Conservation (phyloP, 2,888 invertebrate genomes). For the Eupithecia insigniata region DNA sequence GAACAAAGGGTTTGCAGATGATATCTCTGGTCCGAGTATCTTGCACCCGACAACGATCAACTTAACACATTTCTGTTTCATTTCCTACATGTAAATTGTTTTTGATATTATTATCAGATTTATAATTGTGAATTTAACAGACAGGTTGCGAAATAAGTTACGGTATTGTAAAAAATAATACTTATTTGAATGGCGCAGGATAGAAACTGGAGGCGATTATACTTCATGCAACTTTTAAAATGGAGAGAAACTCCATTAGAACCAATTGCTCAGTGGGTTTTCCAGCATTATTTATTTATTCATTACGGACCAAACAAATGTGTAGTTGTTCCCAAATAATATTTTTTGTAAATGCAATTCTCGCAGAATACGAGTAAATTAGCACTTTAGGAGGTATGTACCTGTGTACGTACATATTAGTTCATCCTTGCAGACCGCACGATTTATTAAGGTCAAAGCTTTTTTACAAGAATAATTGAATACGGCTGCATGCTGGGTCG, state of each 20-base stretch:
- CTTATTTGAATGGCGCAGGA: background rate
- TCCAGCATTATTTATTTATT: background rate
- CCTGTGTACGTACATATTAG: background rate
- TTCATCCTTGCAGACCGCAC: slow-evolving; percentile 18
- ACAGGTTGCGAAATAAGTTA: background rate
- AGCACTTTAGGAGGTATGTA: background rate
- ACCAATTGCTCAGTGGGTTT: background rate
- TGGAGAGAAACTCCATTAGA: background rate
- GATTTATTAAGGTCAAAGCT: slow-evolving; percentile 40
- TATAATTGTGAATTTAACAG: background rate
- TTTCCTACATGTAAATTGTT: background rate
- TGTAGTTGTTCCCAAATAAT: background rate
- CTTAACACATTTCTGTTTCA: background rate
- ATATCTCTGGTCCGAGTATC: slow-evolving; percentile 16
- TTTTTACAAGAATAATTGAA: slow-evolving; percentile 41
- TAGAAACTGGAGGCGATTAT: background rate
- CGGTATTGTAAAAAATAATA: background rate
- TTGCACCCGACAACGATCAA: background rate
- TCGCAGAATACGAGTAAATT: background rate
- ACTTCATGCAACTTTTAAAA: background rate
- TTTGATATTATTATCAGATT: background rate
- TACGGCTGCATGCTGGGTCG: slow-evolving; percentile 42
- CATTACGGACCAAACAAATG: background rate
- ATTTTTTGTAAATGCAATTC: background rate
- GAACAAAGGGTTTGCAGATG: slow-evolving; percentile 39